Evolutionary conservation across 2,888 invertebrate species (phyloP), one percentile per base, ranked within the genome.

Genomic region (Cephus spinipes): DNA sequence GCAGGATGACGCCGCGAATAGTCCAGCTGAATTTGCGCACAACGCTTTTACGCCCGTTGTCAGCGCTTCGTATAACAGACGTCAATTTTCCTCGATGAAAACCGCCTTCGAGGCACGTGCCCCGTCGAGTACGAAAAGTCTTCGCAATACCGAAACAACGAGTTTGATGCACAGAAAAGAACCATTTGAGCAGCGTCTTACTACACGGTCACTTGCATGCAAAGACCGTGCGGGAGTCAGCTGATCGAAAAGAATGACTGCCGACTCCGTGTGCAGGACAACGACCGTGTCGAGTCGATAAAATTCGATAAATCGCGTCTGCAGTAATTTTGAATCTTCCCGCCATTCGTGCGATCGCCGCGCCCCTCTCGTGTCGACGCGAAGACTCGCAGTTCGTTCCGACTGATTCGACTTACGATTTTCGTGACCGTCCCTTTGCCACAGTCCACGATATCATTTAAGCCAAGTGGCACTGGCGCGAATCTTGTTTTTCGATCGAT

Each of bases 1-100:
- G 74, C 69, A 80, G 88, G 87, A 88, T 88, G 88, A 88, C 88
- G 88, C 84, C 88, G 88, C 86, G 88, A 88, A 87, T 88, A 88
- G 88, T 87, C 88, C 85, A 85, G 85, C 86, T 88, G 88, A 88
- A 88, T 88, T 88, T 88, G 88, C 88, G 88, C 88, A 87, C 87
- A 83, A 87, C 85, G 83, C 84, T 80, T 79, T 79, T 75, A 35
- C 75, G 73, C 83, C 76, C 76, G 80, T 78, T 32, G 69, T 69
- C 69, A 40, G 40, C 40, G 40, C 40, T 40, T 40, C 40, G 40
- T 15, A 40, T 40, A 40, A 15, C 40, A 15, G 15, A 15, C 40
- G 40, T 6, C 15, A 40, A 40, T 40, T 40, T 40, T 40, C 15
- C 40, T 15, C 40, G 40, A 15, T 40, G 15, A 40, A 40, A 40